phyloP scores from a whole-genome alignment of 2,888 invertebrate species.

The Netelia virgata region DNA sequence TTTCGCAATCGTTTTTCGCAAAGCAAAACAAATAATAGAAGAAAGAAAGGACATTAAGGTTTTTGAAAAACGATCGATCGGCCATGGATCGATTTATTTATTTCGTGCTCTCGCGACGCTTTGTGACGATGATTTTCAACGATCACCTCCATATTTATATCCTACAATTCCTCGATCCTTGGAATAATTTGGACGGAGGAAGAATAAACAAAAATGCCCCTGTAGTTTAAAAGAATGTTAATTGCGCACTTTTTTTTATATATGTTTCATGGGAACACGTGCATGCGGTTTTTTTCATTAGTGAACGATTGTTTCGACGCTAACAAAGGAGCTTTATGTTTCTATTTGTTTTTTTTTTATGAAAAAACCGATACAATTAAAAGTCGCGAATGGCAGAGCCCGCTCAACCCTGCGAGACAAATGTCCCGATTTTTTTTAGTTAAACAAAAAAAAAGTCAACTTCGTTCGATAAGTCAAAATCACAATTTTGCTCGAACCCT shows the following conservation, averaged over 20 bases:
- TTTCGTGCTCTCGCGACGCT: not conserved
- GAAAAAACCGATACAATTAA: too few species aligned
- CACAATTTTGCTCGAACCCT: too few species aligned
- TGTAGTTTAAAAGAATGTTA: conserved; percentile 50
- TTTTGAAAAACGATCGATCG: not conserved
- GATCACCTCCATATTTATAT: conserved; percentile 2
- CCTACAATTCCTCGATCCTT: conserved; percentile 6
- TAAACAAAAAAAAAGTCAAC: too few species aligned
- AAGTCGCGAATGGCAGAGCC: too few species aligned
- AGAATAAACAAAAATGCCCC: conserved; percentile 2
- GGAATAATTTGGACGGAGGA: conserved; percentile 45
- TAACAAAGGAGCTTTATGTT: too few species aligned
- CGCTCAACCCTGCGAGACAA: too few species aligned
- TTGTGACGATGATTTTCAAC: conserved; percentile 14
- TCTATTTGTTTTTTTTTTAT: too few species aligned
- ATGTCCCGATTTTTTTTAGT: too few species aligned
- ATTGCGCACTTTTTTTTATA: conserved; percentile 3
- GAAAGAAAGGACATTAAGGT: too few species aligned
- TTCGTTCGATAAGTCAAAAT: too few species aligned
- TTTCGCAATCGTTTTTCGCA: too few species aligned
- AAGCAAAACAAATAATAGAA: too few species aligned
- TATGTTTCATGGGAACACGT: conserved; percentile 46
- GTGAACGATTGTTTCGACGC: conserved; percentile 41
- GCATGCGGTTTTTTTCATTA: conserved; percentile 50
- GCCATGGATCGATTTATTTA: not conserved